Percentiles rank a stretch among this genome's conserved stretches.
phyloP scores from a whole-genome alignment of 2,797 vertebrate species.

The Bradypodion ventrale region DNA sequence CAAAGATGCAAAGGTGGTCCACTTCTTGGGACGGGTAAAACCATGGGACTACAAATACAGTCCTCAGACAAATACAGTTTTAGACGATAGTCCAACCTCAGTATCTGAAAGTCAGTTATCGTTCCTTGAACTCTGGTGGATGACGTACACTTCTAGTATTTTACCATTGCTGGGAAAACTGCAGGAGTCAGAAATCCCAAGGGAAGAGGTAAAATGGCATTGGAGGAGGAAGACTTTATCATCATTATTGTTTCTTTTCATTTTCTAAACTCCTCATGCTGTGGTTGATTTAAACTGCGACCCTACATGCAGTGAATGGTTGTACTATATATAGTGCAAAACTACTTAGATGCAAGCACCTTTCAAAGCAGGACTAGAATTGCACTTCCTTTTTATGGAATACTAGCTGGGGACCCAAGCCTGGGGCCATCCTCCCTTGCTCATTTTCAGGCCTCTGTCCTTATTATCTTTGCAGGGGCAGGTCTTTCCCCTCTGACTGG shows the following conservation, averaged over 20 bases:
- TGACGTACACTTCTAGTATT: conserved; percentile 69
- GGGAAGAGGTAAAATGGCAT: conserved; percentile 42
- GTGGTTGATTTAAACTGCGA: not conserved
- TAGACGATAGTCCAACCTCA: conserved; percentile 45
- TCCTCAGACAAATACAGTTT: conserved; percentile 58
- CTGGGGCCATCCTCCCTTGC: too few species aligned
- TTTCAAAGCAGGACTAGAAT: too few species aligned
- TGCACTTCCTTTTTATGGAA: too few species aligned
- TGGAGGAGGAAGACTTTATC: not conserved
- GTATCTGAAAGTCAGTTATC: conserved; percentile 55
- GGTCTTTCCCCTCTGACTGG: too few species aligned
- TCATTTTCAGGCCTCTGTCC: too few species aligned
- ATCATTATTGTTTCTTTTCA: not conserved
- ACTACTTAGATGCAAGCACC: not conserved
- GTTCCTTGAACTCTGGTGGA: conserved; percentile 85
- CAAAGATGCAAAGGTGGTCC: conserved; percentile 81
- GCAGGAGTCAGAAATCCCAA: conserved; percentile 31
- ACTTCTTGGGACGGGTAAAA: conserved; percentile 83
- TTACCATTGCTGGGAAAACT: conserved; percentile 60
- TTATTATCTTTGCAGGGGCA: too few species aligned
- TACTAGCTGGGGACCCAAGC: too few species aligned
- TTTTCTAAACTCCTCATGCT: not conserved
- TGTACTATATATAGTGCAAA: not conserved
- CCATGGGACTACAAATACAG: conserved; percentile 79
- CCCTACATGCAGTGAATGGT: not conserved